A percentile compares a stretch with the other conserved stretches of the same genome.
phyloP scores from a whole-genome alignment of 2,888 invertebrate species.

The Alentia gelatinosa region DNA sequence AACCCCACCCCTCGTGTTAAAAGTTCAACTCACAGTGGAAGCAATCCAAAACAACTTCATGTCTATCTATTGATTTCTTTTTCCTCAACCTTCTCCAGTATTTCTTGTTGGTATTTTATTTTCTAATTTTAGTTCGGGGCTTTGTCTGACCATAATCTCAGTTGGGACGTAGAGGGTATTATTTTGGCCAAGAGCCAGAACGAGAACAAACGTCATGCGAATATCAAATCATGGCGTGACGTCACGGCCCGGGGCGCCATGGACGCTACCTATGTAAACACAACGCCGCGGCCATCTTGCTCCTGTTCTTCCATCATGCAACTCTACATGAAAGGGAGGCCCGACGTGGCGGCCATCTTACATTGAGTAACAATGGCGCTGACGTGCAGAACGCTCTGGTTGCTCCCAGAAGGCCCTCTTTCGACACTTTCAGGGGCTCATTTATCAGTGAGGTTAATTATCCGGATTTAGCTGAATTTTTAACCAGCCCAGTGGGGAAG shows the following conservation, averaged over 20 bases:
- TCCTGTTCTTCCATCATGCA: not conserved
- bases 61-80: too few relatives aligned
- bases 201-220: not conserved
- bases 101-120: not conserved
- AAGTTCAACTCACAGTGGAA: too few relatives aligned
- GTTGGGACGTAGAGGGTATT: not conserved
- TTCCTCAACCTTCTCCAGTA: not conserved
- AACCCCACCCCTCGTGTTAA: too few relatives aligned
- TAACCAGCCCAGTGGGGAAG: not conserved
- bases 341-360: not conserved
- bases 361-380: not conserved
- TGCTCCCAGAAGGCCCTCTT: not conserved
- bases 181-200: not conserved
- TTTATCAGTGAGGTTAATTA: not conserved
- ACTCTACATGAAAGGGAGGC: not conserved
- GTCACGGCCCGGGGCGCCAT: not conserved
- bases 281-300: not conserved
- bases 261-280: conserved; percentile 1
- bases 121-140: not conserved
- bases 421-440: not conserved
- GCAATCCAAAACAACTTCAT: too few relatives aligned
- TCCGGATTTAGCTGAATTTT: not conserved
- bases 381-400: not conserved
- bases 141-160: not conserved
- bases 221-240: not conserved